Evolutionary conservation across 1,140 invertebrate species (phyloP), one percentile per base, ranked within the genome.

Genomic region (Meloidogyne exigua): DNA sequence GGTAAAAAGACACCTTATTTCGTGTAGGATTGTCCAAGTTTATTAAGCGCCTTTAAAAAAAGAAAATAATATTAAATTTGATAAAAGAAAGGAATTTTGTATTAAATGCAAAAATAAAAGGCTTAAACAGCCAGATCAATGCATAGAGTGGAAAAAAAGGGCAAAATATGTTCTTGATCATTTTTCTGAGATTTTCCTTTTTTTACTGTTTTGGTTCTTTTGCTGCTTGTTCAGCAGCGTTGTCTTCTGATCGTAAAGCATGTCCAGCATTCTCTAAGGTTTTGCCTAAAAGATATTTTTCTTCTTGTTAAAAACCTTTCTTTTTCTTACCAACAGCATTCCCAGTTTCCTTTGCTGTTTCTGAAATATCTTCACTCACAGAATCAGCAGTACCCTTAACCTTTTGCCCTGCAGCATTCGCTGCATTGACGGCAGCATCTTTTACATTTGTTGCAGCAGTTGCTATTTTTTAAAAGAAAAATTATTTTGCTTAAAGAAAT

Each of bases 371-470:
- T 42, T 76, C 75, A 12, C 12, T 25, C 15, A 65, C 69, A n/a
- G 44, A 23, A 36, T 73, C 57, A 21, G 72, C 49, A 36, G 72
- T 39, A 2, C 72, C 57, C 2, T 5, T 65, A 13, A 73, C 57
- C 15, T 73, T 73, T 39, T 69, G 68, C 2, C 68, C 28, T 49
- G 68, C 68, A 10, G 73, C 65, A 15, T 39, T 64, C 18, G 49
- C 73, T 9, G 42, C 65, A 68, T 75, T 75, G 4, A 75, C 73
- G 28, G 63, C 65, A 25, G 49, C 65, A 23, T 76, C 75, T 63
- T 76, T 76, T 7, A 76, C 39, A 32, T 64, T 76, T 15, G 75
- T 71, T 9, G 75, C 75, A 18, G 69, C 75, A 13, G 44, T 75
- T 28, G 62, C 75, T 76, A 28, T 28, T 64, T 49, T 75, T n/a